Conservation (phyloP, 2,113 vertebrate species). For the Hystrix brachyura region DNA sequence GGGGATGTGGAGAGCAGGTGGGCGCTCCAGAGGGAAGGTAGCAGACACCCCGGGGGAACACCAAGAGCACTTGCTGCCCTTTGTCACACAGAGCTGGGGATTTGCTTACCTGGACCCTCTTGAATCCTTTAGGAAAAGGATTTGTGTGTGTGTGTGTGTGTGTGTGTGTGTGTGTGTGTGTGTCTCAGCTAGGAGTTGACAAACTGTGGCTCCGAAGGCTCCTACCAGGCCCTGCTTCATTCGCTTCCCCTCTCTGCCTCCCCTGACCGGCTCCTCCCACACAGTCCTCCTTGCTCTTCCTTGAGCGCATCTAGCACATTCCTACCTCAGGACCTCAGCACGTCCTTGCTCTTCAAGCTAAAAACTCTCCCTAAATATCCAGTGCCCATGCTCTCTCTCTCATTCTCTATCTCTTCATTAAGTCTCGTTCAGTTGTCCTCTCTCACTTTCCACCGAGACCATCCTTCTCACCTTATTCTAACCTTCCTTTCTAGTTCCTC, state of each 20-base stretch:
- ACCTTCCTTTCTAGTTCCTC: constrained; percentile 7
- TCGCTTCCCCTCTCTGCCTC: background rate
- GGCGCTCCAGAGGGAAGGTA: background rate
- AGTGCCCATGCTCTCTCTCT: background rate
- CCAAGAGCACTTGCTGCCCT: background rate
- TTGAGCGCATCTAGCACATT: background rate
- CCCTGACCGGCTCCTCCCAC: background rate
- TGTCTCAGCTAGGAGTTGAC: background rate
- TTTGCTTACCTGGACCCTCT: background rate
- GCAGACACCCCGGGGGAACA: background rate
- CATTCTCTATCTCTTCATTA: background rate
- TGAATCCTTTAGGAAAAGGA: background rate
- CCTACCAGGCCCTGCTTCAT: background rate
- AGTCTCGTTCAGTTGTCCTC: background rate
- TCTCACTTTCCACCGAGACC: background rate
- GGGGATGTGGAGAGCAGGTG: background rate
- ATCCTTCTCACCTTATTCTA: background rate
- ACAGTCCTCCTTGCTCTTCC: background rate
- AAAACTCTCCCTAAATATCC: background rate
- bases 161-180: background rate
- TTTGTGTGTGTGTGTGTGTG: background rate
- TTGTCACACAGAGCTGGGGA: background rate
- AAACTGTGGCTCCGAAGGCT: background rate
- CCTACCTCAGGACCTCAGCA: background rate
- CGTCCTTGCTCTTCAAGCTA: background rate